These are phyloP conservation scores for Odontophorus gujanensis DNA, from an alignment of 2,113 vertebrate species.

Conservation along the genomic window DNA sequence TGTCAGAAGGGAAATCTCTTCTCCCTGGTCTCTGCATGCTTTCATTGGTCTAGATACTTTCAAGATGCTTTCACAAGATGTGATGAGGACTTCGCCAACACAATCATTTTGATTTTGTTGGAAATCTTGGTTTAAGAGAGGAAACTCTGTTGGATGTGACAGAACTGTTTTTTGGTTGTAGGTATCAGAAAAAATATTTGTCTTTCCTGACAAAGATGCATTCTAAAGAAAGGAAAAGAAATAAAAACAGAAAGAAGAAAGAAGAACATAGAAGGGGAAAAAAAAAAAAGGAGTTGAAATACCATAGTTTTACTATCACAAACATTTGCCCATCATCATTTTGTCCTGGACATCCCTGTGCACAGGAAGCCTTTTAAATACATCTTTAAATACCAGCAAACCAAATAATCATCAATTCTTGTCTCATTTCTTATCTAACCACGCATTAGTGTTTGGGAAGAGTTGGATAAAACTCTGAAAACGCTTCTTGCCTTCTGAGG, in stretches of 20 bases:
- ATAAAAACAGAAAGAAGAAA: background rate
- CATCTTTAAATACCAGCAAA: background rate
- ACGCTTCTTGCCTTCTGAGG: background rate
- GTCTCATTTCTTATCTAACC: background rate
- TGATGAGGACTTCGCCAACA: background rate
- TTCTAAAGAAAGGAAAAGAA: conserved; percentile 12
- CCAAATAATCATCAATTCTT: background rate
- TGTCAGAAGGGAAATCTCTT: background rate
- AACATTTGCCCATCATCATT: background rate
- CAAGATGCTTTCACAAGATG: background rate
- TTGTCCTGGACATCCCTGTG: background rate
- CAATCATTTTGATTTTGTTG: background rate
- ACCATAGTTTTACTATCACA: background rate
- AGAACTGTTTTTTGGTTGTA: background rate
- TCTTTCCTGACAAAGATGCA: background rate
- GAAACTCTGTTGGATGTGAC: background rate
- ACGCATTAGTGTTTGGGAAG: background rate
- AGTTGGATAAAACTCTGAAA: background rate
- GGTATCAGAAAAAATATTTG: background rate
- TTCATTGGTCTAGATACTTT: background rate
- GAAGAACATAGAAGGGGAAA: background rate
- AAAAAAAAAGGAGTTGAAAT: background rate
- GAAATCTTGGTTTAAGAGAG: background rate
- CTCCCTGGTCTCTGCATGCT: background rate
- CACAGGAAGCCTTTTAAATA: background rate